Evolutionary conservation across 1,140 invertebrate species (phyloP), one percentile per base, ranked within the genome.

Genomic region (Oscheius sp.): DNA sequence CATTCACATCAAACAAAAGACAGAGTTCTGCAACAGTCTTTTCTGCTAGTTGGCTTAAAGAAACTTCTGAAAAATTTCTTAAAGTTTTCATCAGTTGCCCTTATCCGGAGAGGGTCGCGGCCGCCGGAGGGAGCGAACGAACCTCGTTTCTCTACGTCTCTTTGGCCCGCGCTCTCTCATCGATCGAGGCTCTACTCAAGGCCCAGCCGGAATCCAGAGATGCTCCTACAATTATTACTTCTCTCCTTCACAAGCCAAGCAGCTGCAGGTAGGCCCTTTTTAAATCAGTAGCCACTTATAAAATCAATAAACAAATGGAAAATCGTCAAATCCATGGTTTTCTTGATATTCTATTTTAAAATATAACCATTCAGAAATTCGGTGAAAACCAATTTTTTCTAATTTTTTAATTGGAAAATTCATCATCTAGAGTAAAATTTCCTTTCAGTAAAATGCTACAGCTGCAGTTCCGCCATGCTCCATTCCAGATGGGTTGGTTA

Each of bases 401-500:
- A 45, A 45, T 18, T 18, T 45, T 23, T 15, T 0, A 45, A 45
- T 45, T 45, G 42, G 15, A 18, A 45, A 45, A 45, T 45, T 45
- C 23, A 45, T 15, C 15, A 0, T 45, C 42, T 18, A 45, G 42
- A 23, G 15, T 45, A 23, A 45, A 45, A 23, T 62, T n/a, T 7
- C 46, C 23, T 77, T 78, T 75, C 65, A 79, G 77, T 77, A 1
- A 79, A 79, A 68, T 79, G 78, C 70, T 79, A 79, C 65, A 80
- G 78, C 46, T 79, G 78, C 49, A 77, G 79, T 26, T 79, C 78
- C 15, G 62, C 73, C 20, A 58, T 75, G 42, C 36, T 79, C 26
- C 28, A 78, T 26, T 62, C 65, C 18, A 42, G 77, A 68, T 79
- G 78, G 78, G 78, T 80, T 20, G 64, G 78, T 59, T 23, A 15